Base-by-base conservation (phyloP, 2,888 invertebrate species). In the Sphaerophoria taeniata region DNA sequence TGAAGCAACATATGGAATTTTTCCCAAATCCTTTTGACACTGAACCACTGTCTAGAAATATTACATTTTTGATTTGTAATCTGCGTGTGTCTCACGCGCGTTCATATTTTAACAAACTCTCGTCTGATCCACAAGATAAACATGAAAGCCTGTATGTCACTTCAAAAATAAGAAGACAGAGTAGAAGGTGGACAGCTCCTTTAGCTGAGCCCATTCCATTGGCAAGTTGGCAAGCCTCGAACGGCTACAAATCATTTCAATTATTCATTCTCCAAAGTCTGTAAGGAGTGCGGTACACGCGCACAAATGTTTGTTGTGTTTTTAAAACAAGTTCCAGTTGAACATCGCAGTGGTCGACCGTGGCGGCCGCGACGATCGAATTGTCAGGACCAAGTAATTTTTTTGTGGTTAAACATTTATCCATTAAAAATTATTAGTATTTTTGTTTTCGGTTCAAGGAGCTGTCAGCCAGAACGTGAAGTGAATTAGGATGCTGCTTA, bases 251-350 rank as follows among this genome's bases (percentile, higher is more conserved):
- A 85, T 85, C 81, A 85, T 85, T 85, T 85, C 85, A 81, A 85
- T 85, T 85, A 85, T 85, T 76, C 85, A 85, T 85, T 85, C 85
- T 73, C 77, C 76, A 58, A 65, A 81, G 85, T 85, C 85, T 85
- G 81, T 85, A 73, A 81, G 39, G 70, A 75, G 71, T 72, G 24
- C 24, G 53, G 75, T 69, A 72, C 67, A 49, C 67, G 80, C 49
- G 71, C 49, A 33, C 4, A 14, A n/a, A 36, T 2, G 24, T 24
- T 55, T 73, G 73, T 70, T 77, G 65, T 79, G 78, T 73, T 79
- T 70, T 49, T 70, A 69, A 69, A 73, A 67, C 43, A 67, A 34
- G 39, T 43, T 14, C n/a, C n/a, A 9, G 45, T 16, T 2, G 36
- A 47, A 4, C 55, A 43, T 33, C 16, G 36, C 51, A 71, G 58